phyloP scores from a whole-genome alignment of 2,113 vertebrate species.

The Cricetomys ansorgei region DNA sequence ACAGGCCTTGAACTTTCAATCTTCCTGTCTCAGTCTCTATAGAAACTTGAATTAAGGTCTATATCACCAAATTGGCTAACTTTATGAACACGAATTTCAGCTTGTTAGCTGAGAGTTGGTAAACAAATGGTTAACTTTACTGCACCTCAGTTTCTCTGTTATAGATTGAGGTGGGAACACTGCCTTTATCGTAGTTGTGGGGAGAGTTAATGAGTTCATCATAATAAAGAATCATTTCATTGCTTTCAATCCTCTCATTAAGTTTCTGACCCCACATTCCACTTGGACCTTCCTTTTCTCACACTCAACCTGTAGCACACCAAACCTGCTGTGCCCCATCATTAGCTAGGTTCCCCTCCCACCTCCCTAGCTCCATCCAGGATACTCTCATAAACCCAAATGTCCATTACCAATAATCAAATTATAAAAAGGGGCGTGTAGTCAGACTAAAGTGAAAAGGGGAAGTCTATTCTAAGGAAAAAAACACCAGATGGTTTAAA shows the following conservation, averaged over 20 bases:
- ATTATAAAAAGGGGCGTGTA: background rate
- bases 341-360: background rate
- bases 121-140: background rate
- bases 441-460: background rate
- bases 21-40: background rate
- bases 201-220: background rate
- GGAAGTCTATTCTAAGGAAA: background rate
- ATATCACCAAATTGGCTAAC: background rate
- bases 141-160: background rate
- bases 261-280: background rate
- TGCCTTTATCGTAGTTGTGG: background rate
- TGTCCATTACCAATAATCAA: conserved; percentile 6
- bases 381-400: background rate
- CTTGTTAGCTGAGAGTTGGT: background rate
- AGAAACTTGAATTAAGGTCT: background rate
- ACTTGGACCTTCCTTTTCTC: conserved; percentile 14
- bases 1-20: background rate
- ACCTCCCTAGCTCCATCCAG: background rate
- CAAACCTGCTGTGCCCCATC: background rate
- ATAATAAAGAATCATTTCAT: background rate
- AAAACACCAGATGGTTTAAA: conserved; percentile 6
- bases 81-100: background rate
- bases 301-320: background rate
- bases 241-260: background rate
- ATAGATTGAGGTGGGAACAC: background rate